Base-by-base conservation (phyloP, 2,113 vertebrate species). In the Sylvia atricapilla region DNA sequence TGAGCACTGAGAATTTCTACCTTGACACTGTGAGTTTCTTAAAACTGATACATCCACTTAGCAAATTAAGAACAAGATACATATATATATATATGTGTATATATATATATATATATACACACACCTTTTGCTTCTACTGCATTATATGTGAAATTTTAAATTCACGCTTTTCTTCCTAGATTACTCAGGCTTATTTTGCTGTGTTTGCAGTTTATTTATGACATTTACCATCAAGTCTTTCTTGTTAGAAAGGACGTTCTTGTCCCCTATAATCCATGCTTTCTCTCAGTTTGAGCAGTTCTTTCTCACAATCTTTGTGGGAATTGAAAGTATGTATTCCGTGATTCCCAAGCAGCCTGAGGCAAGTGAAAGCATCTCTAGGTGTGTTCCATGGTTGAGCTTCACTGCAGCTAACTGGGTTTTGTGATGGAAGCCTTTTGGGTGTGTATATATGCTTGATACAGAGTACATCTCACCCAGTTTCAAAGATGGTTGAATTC, bases 51-150 rank as follows among this genome's bases (percentile, higher is more conserved):
- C 2, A 66, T 2, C 7, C 1, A 13, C 13, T 50, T 5, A 5
- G 5, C 20, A 85, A 69, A 62, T 33, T 53, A 46, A 30, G 27
- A 89, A 46, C 4, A 62, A 70, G 13, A 77, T 15, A 59, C 28
- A n/a, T 7, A 31, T 9, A 68, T 5, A 37, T 2, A 20, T 2
- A 35, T 2, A 53, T 3, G 20, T 2, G 56, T 4, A 12, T 2
- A 15, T 1, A 52, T 28, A 50, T 14, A 50, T 27, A 52, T 16
- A 17, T 10, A 22, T 1, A 10, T 1, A 35, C 0, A 35, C 3
- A 76, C 15, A 20, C 0, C 3, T 81, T 80, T 67, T 87, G 5
- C 15, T 77, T 53, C 24, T 66, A 18, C 6, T 4, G 9, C 33
- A 47, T 22, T 11, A 30, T 52, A 72, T 52, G 11, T 67, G 8